Base-by-base conservation (phyloP, 2,797 vertebrate genomes). In the Melanotaenia parkinsoni region DNA sequence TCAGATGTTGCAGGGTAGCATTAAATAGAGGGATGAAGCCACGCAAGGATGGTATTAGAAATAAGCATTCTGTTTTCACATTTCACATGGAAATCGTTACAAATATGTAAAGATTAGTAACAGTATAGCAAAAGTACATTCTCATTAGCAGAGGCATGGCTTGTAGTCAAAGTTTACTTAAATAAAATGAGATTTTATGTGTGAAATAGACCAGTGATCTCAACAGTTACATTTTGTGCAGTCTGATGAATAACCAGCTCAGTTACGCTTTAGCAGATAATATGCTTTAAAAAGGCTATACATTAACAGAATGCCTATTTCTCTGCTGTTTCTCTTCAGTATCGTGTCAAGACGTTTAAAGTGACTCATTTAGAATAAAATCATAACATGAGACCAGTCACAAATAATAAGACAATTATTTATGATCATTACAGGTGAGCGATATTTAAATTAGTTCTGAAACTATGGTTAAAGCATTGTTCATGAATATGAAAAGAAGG, bases 191-290 rank as follows among this genome's bases (percentile, higher is more conserved):
- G 47, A 51, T 51, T 26, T 26, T 26, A 54, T 26, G 24, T 5
- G 51, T 54, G 24, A 26, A 54, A 54, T 54, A 24, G 51, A 54
- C 22, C 51, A 54, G 4, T 13, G 24, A 13, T 26, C 51, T 26
- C 11, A 14, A 26, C 51, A 14, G 51, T 51, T 22, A 73, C 47
- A 75, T 81, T 74, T 40, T 71, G 26, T 13, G 13, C n/a, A 33
- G 57, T 74, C 26, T 63, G 74, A 73, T 81, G 58, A 83, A 56
- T 66, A 63, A 70, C 64, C 57, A 67, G 24, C 35, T 51, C 30
- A 63, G n/a, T 51, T 51, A 51, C 10, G 47, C 47, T 51, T 51
- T 22, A 10, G 63, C 60, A n/a, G 68, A 50, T 71, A 66, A 80
- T 65, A 50, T 70, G 59, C 77, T 80, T 51, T 51, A 24, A 22